Evolutionary conservation across 2,113 vertebrate species (phyloP).

Genomic region (Rhinolophus ferrumequinum): DNA sequence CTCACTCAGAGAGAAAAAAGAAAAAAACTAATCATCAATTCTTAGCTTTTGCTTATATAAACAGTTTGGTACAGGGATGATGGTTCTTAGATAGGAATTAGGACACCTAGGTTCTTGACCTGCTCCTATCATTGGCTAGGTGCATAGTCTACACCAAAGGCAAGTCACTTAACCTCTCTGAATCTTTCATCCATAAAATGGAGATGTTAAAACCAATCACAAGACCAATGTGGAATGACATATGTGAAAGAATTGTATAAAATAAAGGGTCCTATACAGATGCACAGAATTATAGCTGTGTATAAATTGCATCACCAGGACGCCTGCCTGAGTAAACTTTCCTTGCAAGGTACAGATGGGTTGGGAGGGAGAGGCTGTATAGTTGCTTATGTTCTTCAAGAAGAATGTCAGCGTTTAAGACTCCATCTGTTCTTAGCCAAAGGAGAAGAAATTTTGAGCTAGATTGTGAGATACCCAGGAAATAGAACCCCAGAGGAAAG

Average conservation of each 20-base stretch:
- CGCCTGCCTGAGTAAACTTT: not conserved
- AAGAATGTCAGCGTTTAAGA: slow-evolving; percentile 9
- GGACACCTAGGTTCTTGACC: not conserved
- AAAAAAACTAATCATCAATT: not conserved
- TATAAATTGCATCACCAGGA: not conserved
- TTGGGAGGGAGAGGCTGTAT: not conserved
- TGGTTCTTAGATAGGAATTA: not conserved
- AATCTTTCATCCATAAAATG: slow-evolving; percentile 23
- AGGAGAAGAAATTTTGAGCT: slow-evolving; percentile 44
- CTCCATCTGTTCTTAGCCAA: slow-evolving; percentile 13
- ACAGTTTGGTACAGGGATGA: not conserved
- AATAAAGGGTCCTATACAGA: not conserved
- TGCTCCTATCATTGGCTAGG: not conserved
- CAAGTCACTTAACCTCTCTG: not conserved
- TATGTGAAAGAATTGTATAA: not conserved
- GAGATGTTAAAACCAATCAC: not conserved
- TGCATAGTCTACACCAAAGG: not conserved
- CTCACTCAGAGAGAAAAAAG: not conserved
- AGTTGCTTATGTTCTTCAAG: slow-evolving; percentile 51
- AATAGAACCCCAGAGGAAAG: slow-evolving; percentile 20
- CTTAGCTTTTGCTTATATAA: not conserved
- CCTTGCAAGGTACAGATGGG: slow-evolving; percentile 21
- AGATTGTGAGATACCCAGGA: not conserved
- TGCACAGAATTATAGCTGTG: not conserved
- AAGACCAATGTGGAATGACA: not conserved